These are phyloP conservation scores for Agrotis clavis DNA, from an alignment of 2,888 invertebrate species.

Conservation along the genomic window DNA sequence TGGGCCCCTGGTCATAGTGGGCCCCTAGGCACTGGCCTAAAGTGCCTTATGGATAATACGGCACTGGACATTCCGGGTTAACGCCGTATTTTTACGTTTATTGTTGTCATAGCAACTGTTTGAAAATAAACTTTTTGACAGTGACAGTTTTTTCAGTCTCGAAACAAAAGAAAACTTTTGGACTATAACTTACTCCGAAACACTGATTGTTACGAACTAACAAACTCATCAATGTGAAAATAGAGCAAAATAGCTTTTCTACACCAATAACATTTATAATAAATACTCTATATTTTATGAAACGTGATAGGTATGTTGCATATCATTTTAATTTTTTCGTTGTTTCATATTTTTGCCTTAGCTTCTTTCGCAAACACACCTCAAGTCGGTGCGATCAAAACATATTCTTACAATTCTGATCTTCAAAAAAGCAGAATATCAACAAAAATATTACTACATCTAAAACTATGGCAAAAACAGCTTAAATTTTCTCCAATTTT, in stretches of 20 bases:
- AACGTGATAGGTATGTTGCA: not conserved
- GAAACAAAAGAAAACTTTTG: not conserved
- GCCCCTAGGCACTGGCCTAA: no score
- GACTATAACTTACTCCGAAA: not conserved
- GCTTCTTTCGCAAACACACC: constrained; percentile 20
- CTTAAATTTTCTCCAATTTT: no score
- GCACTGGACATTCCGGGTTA: no score
- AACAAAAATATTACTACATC: no score
- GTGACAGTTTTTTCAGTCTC: not conserved
- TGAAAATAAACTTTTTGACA: constrained; percentile 15
- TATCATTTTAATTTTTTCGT: not conserved
- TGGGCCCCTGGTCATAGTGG: no score
- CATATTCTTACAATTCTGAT: not conserved
- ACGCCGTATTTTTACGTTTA: constrained; percentile 46
- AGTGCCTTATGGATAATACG: no score
- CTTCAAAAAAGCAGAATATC: not conserved
- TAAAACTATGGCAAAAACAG: accelerated
- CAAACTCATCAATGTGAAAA: not conserved
- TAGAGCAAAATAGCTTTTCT: not conserved
- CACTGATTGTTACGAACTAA: not conserved
- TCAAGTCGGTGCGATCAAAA: constrained; percentile 23
- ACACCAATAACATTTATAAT: no score
- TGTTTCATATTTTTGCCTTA: not conserved
- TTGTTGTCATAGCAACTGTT: constrained; percentile 55
- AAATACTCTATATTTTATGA: no score